These are phyloP conservation scores for Pterobdella sp. DNA, from an alignment of 2,888 invertebrate species.

Conservation along the genomic window DNA sequence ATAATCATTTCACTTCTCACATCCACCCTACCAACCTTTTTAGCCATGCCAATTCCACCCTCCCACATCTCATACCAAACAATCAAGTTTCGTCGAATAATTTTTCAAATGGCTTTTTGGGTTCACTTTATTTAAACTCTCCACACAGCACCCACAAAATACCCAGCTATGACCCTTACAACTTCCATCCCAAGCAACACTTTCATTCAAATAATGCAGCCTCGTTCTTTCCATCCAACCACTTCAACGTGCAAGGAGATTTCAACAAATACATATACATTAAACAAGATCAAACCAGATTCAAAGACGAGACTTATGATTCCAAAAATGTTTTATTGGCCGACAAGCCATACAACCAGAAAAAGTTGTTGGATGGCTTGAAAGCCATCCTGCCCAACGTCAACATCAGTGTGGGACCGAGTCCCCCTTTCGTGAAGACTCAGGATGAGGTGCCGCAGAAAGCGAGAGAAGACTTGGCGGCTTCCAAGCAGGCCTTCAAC, in stretches of 20 bases:
- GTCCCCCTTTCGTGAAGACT: conserved; percentile 23
- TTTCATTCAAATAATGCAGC: neutral
- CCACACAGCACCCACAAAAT: neutral
- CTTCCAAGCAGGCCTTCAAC: neutral
- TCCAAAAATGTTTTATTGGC: neutral
- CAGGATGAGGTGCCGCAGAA: neutral
- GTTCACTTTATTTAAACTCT: neutral
- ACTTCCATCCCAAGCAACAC: conserved; percentile 7
- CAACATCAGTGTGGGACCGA: conserved; percentile 25
- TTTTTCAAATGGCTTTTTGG: neutral
- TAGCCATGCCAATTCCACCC: neutral
- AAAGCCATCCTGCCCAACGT: conserved; percentile 26
- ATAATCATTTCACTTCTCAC: neutral
- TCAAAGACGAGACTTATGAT: neutral
- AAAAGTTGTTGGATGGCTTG: conserved; percentile 22
- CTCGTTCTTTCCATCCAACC: neutral
- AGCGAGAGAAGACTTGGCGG: too few species aligned
- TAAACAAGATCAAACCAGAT: neutral
- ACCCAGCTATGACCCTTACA: neutral
- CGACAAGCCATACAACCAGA: conserved; percentile 7
- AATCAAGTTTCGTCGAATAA: neutral
- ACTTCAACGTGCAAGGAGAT: neutral
- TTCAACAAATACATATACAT: neutral
- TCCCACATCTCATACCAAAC: neutral
- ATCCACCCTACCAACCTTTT: neutral